Evolutionary conservation across 2,113 vertebrate genomes (phyloP).

Genomic region (Dicerorhinus sumatrensis): DNA sequence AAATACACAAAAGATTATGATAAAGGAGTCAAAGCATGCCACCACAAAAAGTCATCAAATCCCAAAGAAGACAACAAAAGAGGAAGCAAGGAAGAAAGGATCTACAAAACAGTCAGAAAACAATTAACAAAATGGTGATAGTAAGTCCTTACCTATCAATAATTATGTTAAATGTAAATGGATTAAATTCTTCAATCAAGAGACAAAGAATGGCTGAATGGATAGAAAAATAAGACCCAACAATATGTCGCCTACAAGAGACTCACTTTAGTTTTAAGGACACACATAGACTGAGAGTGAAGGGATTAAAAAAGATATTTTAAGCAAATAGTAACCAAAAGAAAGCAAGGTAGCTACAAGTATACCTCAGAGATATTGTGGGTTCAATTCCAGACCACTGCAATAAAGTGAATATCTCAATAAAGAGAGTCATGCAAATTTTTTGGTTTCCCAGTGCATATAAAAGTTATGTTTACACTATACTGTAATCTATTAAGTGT

Average conservation of each 20-base stretch:
- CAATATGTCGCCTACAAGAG: not conserved
- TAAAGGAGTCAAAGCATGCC: not conserved
- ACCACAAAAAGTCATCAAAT: not conserved
- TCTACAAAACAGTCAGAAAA: not conserved
- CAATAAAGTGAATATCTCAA: no score
- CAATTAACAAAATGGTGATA: not conserved
- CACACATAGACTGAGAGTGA: not conserved
- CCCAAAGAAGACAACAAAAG: not conserved
- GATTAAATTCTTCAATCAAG: not conserved
- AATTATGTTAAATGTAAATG: not conserved
- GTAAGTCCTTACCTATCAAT: not conserved
- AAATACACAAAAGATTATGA: not conserved
- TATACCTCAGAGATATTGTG: no score
- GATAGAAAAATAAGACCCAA: not conserved
- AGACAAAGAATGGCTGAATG: not conserved
- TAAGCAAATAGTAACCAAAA: not conserved
- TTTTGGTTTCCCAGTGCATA: no score
- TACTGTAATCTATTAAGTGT: no score
- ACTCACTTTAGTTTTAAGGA: not conserved
- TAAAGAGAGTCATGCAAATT: no score
- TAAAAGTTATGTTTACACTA: no score
- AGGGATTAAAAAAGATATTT: not conserved
- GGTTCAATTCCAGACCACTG: no score
- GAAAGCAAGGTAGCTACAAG: not conserved
- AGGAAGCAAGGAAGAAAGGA: not conserved